Evolutionary conservation across 2,888 invertebrate species (phyloP), one percentile per base, ranked within the genome.

Genomic region (Drosophila demipolita): DNA sequence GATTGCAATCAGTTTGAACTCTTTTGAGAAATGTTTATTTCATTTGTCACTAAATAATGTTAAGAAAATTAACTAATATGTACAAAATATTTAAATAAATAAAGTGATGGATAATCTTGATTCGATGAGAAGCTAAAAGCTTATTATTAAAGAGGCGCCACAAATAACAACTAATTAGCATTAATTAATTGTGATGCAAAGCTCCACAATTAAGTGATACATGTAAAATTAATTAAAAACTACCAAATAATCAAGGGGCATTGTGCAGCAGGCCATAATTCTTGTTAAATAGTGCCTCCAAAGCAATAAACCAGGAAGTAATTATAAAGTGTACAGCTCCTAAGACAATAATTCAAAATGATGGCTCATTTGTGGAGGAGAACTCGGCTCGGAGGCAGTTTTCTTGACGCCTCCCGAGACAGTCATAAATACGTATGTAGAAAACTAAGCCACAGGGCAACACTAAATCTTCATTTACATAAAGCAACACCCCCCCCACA

Each of bases 391-490:
- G 15, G 23, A 50, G 7, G 20, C 38, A 20, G 29, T 29, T 23
- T 29, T 61, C 15, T 8, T 15, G 12, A 12, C 62, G 63, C 49
- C 60, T 63, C 52, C 80, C 26, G 20, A 49, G 50, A 55, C 53
- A 55, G 33, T 52, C 65, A 69, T 75, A 79, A 75, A 67, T 73
- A 61, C 26, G 12, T 54, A 7, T 78, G 63, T 60, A 42, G 57
- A 40, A 55, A 29, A 29, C 42, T 45, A 65, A 45, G 52, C 48
- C 58, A 36, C 50, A 20, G 61, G 64, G 40, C 40, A 54, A 55
- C 60, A 48, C 78, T 83, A 83, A 80, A 83, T 88, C 86, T 83
- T 80, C 67, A 80, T 86, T 85, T 68, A 58, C 42, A 70, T 50
- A 35, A 65, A 52, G 48, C 68, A 54, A 66, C 72, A 65, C 67